Base-by-base conservation (phyloP, 2,888 invertebrate genomes). In the Lutraria lutraria region DNA sequence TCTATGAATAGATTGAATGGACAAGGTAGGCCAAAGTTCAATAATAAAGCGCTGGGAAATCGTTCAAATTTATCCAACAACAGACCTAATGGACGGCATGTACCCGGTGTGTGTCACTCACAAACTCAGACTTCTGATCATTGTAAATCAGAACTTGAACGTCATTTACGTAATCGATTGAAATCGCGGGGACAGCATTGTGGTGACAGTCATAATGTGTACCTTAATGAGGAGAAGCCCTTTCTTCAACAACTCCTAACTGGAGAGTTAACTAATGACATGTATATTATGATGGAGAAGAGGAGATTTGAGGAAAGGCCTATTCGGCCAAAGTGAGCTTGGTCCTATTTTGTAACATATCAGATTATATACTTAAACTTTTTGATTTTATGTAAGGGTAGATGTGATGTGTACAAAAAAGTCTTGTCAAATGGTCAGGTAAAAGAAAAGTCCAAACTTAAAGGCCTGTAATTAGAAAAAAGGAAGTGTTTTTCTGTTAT, bases 241-340 rank as follows among this genome's bases (percentile, higher is more conserved):
- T 91, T 88, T 34, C 84, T 91, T 4, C 90, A 90, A 72, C 90
- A 92, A 87, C 83, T 92, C 21, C 82, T 92, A 43, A 92, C 92
- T 8, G 92, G 92, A 16, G 92, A 92, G 81, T 68, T 92, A 43
- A 92, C 89, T 25, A 92, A 92, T 79, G 92, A 92, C 84, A 82
- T 85, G 52, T 92, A 92, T 60, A 92, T 90, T 31, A 86, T 86
- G 72, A 92, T 92, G 92, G 92, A 92, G 81, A 29, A 68, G 19
- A 83, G 87, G 16, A 60, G 92, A 31, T 90, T 83, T 25, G 80
- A 88, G 25, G 79, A 80, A 25, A 83, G 80, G 34, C n/a, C 76
- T 34, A 12, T 31, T 8, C 54, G 29, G n/a, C 85, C 76, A 25
- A 79, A 85, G 56, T 85, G 63, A 63, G 31, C 15, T 15, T 16